phyloP scores from a whole-genome alignment of 2,797 vertebrate genomes.

The Schizothorax lantsangensis region DNA sequence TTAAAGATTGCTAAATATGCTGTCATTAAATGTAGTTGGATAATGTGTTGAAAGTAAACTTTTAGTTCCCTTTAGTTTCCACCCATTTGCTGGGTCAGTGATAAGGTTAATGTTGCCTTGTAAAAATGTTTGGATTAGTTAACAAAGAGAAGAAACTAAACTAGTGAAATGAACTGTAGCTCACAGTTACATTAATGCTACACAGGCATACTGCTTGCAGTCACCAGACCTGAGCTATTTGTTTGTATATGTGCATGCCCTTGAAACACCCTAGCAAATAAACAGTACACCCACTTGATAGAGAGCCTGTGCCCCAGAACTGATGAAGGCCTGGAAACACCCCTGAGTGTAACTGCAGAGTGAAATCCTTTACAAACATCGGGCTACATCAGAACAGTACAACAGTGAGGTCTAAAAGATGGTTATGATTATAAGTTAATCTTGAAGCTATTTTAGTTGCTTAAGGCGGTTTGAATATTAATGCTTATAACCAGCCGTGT shows the following conservation, averaged over 20 bases:
- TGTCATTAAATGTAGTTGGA: background rate
- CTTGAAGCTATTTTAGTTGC: constrained; percentile 20
- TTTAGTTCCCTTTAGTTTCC: background rate
- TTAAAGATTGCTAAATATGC: background rate
- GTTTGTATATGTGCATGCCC: background rate
- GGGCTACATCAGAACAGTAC: background rate
- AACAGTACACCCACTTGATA: constrained; percentile 4
- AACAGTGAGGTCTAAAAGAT: constrained; percentile 15
- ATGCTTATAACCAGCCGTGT: constrained; percentile 57
- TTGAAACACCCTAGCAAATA: background rate
- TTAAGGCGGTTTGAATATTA: constrained; percentile 43
- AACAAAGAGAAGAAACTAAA: background rate
- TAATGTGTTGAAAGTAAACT: background rate
- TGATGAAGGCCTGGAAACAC: background rate
- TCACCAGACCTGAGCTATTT: background rate
- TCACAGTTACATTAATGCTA: background rate
- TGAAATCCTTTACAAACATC: background rate
- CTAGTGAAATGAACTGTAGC: no score
- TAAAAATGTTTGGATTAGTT: background rate
- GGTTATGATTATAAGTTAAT: constrained; percentile 35
- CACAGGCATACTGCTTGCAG: background rate
- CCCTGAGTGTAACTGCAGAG: background rate
- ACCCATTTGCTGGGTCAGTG: background rate
- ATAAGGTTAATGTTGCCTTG: background rate
- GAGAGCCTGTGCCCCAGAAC: constrained; percentile 3